phyloP scores from a whole-genome alignment of 2,888 invertebrate species.

The Cheilosia vernalis region DNA sequence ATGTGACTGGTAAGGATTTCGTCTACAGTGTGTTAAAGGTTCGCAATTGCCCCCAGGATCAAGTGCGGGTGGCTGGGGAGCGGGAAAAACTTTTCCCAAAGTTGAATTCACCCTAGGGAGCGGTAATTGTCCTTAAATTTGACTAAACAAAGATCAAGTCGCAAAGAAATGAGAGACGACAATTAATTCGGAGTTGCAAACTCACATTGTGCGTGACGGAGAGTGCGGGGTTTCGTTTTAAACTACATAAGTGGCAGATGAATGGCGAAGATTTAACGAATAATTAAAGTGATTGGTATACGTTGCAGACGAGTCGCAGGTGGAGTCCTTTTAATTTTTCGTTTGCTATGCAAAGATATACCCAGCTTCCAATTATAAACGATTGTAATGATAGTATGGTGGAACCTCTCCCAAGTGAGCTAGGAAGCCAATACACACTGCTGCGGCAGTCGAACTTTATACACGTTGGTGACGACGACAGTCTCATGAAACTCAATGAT shows the following conservation, averaged over 20 bases:
- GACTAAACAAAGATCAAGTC: slow-evolving; percentile 46
- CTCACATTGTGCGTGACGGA: slow-evolving; percentile 59
- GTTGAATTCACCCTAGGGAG: slow-evolving; percentile 56
- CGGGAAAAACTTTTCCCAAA: slow-evolving; percentile 40
- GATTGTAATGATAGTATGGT: no score
- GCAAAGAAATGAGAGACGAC: slow-evolving; percentile 36
- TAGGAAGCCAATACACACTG: no score
- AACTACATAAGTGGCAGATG: slow-evolving; percentile 50
- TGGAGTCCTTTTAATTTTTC: no score
- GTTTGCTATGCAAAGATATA: no score
- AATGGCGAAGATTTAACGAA: slow-evolving; percentile 53
- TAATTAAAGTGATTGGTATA: slow-evolving; percentile 20
- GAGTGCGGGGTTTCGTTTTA: slow-evolving; percentile 52
- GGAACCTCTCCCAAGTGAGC: no score
- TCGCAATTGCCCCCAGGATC: slow-evolving; percentile 57
- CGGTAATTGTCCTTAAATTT: slow-evolving; percentile 60
- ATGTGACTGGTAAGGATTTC: not conserved
- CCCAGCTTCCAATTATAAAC: no score
- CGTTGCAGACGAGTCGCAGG: no score
- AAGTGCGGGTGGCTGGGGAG: slow-evolving; percentile 19
- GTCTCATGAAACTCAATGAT: no score
- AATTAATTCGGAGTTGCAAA: slow-evolving; percentile 60
- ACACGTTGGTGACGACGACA: no score
- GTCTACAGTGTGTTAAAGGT: slow-evolving; percentile 8
- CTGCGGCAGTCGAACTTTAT: no score